These are phyloP conservation scores for Oikopleura dioica DNA, from an alignment of 23 tunicate species.

Conservation along the genomic window DNA sequence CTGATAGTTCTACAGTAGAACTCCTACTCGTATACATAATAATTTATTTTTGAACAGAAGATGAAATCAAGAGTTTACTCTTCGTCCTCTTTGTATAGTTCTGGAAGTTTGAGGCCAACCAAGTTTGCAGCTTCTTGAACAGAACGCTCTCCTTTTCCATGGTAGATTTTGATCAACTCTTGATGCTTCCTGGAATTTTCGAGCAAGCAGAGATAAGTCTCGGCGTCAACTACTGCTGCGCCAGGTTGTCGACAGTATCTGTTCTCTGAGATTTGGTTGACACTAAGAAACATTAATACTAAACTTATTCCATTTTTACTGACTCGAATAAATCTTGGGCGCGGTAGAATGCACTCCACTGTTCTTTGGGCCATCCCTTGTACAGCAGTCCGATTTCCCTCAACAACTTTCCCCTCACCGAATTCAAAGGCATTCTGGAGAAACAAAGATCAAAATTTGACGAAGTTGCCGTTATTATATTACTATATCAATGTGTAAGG, in stretches of 20 bases:
- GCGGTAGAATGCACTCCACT: not conserved
- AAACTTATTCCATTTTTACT: not conserved
- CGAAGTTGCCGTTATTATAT: no score
- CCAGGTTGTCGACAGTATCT: constrained; percentile 41
- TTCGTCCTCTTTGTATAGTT: no score
- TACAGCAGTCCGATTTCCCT: not conserved
- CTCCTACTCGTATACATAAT: no score
- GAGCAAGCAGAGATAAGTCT: constrained; percentile 36
- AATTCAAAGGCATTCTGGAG: no score
- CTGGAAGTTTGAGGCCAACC: constrained; percentile 61
- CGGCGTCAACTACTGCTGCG: constrained; percentile 50
- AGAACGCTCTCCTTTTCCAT: constrained; percentile 32
- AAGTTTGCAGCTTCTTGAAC: constrained; percentile 34
- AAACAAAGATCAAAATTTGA: no score
- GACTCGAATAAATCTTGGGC: not conserved
- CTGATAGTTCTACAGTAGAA: no score
- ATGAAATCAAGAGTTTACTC: no score
- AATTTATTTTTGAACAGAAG: no score
- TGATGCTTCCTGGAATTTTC: constrained; percentile 25
- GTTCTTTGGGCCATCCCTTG: not conserved
- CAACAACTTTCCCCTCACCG: no score
- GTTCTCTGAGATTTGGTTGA: not conserved
- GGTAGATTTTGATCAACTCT: constrained; percentile 24
- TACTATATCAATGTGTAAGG: no score
- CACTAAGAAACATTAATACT: not conserved